Conservation (phyloP, 2,888 invertebrate species). For the Mechanitis messenoides region DNA sequence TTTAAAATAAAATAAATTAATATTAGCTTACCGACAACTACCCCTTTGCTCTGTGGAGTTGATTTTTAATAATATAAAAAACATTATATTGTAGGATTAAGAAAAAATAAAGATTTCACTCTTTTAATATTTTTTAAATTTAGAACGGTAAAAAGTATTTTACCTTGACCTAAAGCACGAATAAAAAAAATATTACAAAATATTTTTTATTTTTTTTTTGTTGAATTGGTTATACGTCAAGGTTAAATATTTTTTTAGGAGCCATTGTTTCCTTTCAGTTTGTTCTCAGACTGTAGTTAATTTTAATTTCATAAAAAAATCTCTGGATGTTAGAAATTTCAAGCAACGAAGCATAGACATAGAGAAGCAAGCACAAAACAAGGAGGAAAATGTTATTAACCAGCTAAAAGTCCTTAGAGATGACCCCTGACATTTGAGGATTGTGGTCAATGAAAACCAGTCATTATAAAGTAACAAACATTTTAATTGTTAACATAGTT, state of each 20-base stretch:
- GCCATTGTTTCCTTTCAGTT: conserved; percentile 49
- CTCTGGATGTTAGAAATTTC: conserved; percentile 27
- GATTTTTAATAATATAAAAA: too few relatives aligned
- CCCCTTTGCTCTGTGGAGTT: too few relatives aligned
- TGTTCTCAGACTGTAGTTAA: conserved; percentile 38
- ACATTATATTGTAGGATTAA: too few relatives aligned
- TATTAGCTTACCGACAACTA: too few relatives aligned
- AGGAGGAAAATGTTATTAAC: conserved; percentile 26
- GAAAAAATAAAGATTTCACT: too few relatives aligned
- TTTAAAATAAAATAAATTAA: too few relatives aligned
- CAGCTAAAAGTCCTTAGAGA: conserved; percentile 46
- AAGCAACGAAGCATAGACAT: conserved; percentile 32
- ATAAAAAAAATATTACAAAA: too few relatives aligned
- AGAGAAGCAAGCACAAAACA: conserved; percentile 14
- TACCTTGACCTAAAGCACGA: too few relatives aligned
- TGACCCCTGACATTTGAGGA: conserved; percentile 59
- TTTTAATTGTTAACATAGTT: conserved; percentile 14
- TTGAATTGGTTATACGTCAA: conserved; percentile 9
- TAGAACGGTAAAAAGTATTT: too few relatives aligned
- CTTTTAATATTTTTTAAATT: too few relatives aligned
- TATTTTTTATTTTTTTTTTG: too few relatives aligned
- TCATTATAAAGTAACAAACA: conserved; percentile 5
- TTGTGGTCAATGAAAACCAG: conserved; percentile 47
- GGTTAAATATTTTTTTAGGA: conserved; percentile 43
- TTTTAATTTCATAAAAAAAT: conserved; percentile 39